These are phyloP conservation scores for Pollimyrus isidori DNA, from an alignment of 2,113 vertebrate species.

Conservation along the genomic window DNA sequence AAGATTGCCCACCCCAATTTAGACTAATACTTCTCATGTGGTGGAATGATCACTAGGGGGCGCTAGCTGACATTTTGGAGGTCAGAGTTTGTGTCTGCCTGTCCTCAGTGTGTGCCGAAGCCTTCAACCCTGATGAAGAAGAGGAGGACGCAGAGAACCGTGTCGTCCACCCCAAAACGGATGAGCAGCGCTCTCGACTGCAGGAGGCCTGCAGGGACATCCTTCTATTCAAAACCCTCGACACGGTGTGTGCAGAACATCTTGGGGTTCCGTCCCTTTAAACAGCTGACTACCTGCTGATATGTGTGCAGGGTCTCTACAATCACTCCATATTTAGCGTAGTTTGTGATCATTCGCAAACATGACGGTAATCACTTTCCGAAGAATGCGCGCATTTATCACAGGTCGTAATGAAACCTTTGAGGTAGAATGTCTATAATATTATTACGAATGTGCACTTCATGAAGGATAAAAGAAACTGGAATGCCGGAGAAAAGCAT, in stretches of 20 bases:
- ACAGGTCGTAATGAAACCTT: background rate
- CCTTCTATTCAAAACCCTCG: conserved; percentile 92
- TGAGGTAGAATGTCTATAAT: background rate
- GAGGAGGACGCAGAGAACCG: conserved; percentile 90
- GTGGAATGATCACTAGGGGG: background rate
- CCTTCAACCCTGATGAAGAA: conserved; percentile 93
- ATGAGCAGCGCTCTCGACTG: conserved; percentile 88
- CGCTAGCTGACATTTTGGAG: background rate
- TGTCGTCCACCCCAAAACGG: conserved; percentile 94
- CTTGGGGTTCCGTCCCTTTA: background rate
- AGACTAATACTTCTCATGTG: background rate
- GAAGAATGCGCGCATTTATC: background rate
- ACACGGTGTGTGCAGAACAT: conserved; percentile 67
- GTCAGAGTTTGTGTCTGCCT: background rate
- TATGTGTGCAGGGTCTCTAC: background rate
- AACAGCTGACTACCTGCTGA: background rate
- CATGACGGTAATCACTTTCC: background rate
- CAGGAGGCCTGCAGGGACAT: conserved; percentile 97
- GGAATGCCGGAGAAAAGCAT: background rate
- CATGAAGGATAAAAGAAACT: background rate
- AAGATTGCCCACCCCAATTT: no score
- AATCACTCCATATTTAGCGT: background rate
- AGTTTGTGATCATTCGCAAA: background rate
- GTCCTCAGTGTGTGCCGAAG: conserved; percentile 83
- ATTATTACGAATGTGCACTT: background rate